Conservation (phyloP, 2,888 invertebrate genomes). For the Zaprionus bogoriensis region DNA sequence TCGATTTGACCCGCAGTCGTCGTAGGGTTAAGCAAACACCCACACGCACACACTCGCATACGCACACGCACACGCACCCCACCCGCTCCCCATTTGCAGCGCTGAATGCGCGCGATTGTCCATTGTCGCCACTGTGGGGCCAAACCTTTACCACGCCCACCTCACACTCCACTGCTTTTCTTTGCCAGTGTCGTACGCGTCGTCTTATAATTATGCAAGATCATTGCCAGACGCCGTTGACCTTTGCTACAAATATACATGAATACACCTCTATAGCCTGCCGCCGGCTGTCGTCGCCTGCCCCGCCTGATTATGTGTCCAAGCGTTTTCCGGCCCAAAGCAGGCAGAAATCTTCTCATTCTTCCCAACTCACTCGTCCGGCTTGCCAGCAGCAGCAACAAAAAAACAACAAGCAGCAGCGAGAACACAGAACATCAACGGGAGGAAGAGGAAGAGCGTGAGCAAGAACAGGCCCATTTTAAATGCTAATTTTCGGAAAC, state of each 20-base stretch:
- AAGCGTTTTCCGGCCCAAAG: slow-evolving; percentile 71
- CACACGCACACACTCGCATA: background rate
- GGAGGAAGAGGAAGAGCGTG: background rate
- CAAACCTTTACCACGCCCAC: background rate
- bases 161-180: slow-evolving; percentile 17
- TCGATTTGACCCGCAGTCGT: slow-evolving; percentile 60
- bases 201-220: slow-evolving; percentile 75
- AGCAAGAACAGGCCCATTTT: background rate
- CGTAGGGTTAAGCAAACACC: slow-evolving; percentile 63
- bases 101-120: slow-evolving; percentile 40
- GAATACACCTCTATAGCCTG: background rate
- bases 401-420: slow-evolving; percentile 12
- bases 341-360: slow-evolving; percentile 29
- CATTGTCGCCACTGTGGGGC: slow-evolving; percentile 19
- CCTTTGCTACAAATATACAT: slow-evolving; percentile 36
- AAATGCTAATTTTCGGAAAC: background rate
- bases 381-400: slow-evolving; percentile 45
- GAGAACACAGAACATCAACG: slow-evolving; percentile 4
- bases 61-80: no score
- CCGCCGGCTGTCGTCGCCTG: background rate
- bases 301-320: slow-evolving; percentile 58
- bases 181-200: slow-evolving; percentile 56
- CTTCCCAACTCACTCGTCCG: slow-evolving; percentile 59
- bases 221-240: slow-evolving; percentile 74
- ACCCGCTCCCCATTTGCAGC: background rate